Conservation (phyloP, 2,113 vertebrate genomes). For the Blennius ocellaris region DNA sequence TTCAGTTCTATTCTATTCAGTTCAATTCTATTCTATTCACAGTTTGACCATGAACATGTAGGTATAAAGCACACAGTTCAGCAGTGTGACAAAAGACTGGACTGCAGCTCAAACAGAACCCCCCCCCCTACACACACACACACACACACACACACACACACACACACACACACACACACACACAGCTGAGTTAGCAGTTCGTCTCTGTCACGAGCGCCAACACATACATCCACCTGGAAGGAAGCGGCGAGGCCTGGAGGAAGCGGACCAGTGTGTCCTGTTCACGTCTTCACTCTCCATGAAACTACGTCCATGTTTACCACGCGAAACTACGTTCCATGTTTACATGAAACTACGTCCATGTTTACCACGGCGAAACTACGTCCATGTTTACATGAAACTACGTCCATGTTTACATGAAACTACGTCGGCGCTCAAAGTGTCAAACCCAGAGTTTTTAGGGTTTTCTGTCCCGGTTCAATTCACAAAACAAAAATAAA, state of each 20-base stretch:
- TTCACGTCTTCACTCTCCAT: slow-evolving; percentile 2
- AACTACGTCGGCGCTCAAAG: too few relatives aligned
- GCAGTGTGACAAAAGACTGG: slow-evolving; percentile 14
- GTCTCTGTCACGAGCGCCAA: slow-evolving; percentile 43
- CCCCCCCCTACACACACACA: slow-evolving; percentile 20
- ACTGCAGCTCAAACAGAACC: slow-evolving; percentile 33
- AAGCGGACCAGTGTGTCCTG: slow-evolving; percentile 21
- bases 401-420: too few relatives aligned
- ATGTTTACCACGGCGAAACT: too few relatives aligned
- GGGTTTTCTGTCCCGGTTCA: too few relatives aligned
- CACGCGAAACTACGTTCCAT: too few relatives aligned
- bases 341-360: too few relatives aligned
- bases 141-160: slow-evolving; percentile 7
- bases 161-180: slow-evolving; percentile 9
- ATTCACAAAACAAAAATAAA: slow-evolving; percentile 8
- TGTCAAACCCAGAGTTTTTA: too few relatives aligned
- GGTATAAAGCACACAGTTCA: not conserved
- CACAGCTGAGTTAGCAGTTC: slow-evolving; percentile 56
- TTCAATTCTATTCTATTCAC: too few relatives aligned
- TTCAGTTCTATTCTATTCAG: too few relatives aligned
- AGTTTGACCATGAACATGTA: too few relatives aligned
- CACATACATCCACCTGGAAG: slow-evolving; percentile 77
- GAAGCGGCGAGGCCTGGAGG: slow-evolving; percentile 61
- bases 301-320: too few relatives aligned
- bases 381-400: too few relatives aligned